These are phyloP conservation scores for Nyctibius grandis DNA, from an alignment of 2,797 vertebrate species.

Conservation along the genomic window DNA sequence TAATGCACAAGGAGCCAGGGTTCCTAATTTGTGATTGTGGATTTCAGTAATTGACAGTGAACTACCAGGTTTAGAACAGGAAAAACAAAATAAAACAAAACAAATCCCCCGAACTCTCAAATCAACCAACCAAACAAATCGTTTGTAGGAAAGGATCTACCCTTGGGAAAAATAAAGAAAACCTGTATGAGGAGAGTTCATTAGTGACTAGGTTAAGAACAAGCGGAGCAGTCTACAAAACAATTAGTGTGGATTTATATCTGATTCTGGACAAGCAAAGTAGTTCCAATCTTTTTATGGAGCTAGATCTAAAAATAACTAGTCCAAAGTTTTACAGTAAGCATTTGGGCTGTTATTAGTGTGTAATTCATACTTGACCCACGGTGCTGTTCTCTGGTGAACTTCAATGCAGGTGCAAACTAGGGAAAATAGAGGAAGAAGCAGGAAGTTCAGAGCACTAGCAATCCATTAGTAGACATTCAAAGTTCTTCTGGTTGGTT, in stretches of 20 bases:
- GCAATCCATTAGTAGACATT: background rate
- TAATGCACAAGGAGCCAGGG: background rate
- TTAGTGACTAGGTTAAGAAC: background rate
- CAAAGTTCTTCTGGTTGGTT: background rate
- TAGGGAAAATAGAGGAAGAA: background rate
- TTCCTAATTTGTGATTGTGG: background rate
- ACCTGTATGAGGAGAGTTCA: background rate
- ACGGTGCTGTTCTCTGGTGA: background rate
- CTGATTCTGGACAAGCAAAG: background rate
- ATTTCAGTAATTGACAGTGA: background rate
- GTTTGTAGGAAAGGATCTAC: background rate
- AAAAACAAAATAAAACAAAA: background rate
- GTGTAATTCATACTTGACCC: background rate
- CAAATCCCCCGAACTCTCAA: background rate
- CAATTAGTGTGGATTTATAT: background rate
- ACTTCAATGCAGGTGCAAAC: background rate
- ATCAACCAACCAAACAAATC: fast-evolving
- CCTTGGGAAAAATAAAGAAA: background rate
- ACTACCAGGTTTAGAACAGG: background rate
- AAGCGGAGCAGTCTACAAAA: background rate
- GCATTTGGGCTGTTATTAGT: background rate
- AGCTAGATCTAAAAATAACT: background rate
- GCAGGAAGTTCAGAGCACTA: background rate
- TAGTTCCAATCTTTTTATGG: background rate
- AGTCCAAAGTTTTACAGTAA: background rate